phyloP scores from a whole-genome alignment of 2,113 vertebrate genomes.

The Notarius quadriscutis region DNA sequence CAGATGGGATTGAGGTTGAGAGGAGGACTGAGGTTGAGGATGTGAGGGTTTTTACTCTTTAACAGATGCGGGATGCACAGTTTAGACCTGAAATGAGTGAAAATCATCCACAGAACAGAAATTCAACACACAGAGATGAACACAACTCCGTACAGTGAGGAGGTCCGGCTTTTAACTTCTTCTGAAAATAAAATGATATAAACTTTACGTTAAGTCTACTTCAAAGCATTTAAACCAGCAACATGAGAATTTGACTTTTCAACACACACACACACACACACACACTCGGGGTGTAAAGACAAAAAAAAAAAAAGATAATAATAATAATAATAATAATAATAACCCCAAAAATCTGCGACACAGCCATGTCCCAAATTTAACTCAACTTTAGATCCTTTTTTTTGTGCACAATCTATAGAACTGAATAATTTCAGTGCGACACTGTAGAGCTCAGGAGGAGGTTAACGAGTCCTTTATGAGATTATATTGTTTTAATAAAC shows the following conservation, averaged over 20 bases:
- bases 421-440: too few species aligned
- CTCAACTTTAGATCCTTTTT: too few species aligned
- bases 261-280: not conserved
- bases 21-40: slow-evolving; percentile 93
- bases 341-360: too few species aligned
- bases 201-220: not conserved
- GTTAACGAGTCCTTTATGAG: too few species aligned
- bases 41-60: slow-evolving; percentile 88
- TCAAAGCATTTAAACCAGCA: not conserved
- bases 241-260: not conserved
- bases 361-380: too few species aligned
- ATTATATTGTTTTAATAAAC: too few species aligned
- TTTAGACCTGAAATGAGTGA: slow-evolving; percentile 73
- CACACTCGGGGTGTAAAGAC: not conserved
- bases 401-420: not conserved
- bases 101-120: not conserved
- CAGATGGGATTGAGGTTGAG: slow-evolving; percentile 93
- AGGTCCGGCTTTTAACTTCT: not conserved
- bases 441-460: too few species aligned
- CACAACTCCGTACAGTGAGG: not conserved
- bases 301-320: too few species aligned
- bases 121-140: not conserved
- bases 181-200: not conserved
- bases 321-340: too few species aligned
- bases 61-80: slow-evolving; percentile 87